A percentile compares a stretch with the other conserved stretches of the same genome.
Evolutionary conservation across 1,140 invertebrate species (phyloP).

Genomic region (Drosophila rufa): DNA sequence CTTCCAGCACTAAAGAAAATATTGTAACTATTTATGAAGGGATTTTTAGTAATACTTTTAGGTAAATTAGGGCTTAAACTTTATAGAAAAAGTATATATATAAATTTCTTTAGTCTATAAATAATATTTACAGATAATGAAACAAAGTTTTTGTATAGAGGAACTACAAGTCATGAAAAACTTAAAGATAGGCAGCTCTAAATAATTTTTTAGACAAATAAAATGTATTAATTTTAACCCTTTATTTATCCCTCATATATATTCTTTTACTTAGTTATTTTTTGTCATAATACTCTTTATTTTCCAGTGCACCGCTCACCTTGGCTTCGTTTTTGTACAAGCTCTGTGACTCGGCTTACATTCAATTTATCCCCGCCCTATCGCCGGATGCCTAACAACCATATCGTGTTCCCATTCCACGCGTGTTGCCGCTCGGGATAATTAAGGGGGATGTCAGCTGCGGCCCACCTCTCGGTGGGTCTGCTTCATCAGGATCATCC

Average conservation of each 20-base stretch:
- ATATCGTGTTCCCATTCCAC: constrained; percentile 46
- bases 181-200: too few species aligned
- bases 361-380: constrained; percentile 37
- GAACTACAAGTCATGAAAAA: neutral
- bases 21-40: neutral
- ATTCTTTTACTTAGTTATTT: neutral
- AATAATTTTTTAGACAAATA: too few species aligned
- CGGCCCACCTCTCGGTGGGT: constrained; percentile 16
- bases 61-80: too few species aligned
- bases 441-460: constrained; percentile 74
- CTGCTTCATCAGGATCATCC: constrained; percentile 57
- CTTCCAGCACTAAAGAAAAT: neutral
- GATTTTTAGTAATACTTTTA: neutral
- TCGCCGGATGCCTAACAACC: constrained; percentile 42
- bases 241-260: neutral
- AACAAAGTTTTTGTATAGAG: neutral
- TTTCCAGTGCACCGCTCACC: constrained; percentile 8
- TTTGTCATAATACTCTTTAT: neutral
- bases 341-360: constrained; percentile 25
- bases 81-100: too few species aligned
- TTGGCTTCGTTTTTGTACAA: constrained; percentile 41
- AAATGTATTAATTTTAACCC: too few species aligned
- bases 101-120: neutral
- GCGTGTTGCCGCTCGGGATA: constrained; percentile 45
- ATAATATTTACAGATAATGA: neutral